phyloP scores from a whole-genome alignment of 1,140 invertebrate genomes.

The Drosophila tropicalis region DNA sequence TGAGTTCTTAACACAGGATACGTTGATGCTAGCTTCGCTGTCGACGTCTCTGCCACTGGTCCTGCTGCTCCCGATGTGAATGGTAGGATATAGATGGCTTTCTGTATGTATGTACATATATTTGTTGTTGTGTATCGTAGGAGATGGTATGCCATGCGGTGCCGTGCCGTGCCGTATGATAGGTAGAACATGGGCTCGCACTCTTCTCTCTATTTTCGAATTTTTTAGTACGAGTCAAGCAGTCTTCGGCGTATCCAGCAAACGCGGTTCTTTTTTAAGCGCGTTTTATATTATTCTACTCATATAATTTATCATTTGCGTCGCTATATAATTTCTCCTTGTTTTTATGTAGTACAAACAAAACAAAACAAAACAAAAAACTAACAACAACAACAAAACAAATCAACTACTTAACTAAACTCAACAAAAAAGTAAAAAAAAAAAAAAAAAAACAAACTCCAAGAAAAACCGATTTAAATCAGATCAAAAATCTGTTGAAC shows the following conservation, averaged over 20 bases:
- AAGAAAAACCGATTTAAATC: neutral
- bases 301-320: conserved; percentile 83
- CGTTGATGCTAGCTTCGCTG: conserved; percentile 47
- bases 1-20: conserved; percentile 60
- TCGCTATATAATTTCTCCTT: conserved; percentile 83
- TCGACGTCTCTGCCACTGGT: conserved; percentile 5
- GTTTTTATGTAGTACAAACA: conserved; percentile 78
- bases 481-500: conserved; percentile 14
- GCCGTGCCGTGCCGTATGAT: neutral
- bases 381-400: neutral
- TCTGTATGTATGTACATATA: neutral
- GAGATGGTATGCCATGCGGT: too few relatives aligned
- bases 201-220: conserved; percentile 26
- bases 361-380: conserved; percentile 31
- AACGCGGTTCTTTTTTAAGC: conserved; percentile 83
- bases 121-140: neutral
- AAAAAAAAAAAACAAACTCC: too few relatives aligned
- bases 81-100: neutral
- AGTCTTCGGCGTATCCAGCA: conserved; percentile 83
- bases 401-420: conserved; percentile 13
- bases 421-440: too few relatives aligned
- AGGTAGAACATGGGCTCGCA: conserved; percentile 46
- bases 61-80: neutral
- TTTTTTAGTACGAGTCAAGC: conserved; percentile 83
- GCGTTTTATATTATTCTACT: conserved; percentile 83